Conservation (phyloP, 2,888 invertebrate species). For the Lomographa bimaculata region DNA sequence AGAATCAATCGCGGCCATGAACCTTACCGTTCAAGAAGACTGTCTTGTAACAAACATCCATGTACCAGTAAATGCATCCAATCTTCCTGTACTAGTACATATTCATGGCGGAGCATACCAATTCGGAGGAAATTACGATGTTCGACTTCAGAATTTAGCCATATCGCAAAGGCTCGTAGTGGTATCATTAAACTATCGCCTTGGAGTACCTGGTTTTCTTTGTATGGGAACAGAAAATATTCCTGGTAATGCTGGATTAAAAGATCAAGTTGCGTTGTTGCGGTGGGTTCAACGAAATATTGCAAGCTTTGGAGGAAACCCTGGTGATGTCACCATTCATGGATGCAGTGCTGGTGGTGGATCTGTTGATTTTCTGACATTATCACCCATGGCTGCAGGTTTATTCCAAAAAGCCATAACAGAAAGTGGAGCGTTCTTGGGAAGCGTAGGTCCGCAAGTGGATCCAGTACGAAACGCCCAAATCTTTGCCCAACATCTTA, state of each 20-base stretch:
- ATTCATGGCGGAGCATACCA: slow-evolving; percentile 7
- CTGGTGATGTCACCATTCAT: slow-evolving; percentile 48
- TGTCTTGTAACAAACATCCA: slow-evolving; percentile 3
- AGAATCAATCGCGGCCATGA: not conserved
- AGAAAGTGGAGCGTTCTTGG: slow-evolving; percentile 45
- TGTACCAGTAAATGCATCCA: slow-evolving; percentile 5
- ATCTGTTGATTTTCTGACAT: slow-evolving; percentile 44
- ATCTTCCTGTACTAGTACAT: slow-evolving; percentile 5
- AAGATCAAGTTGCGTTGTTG: slow-evolving; percentile 43
- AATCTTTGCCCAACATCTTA: slow-evolving; percentile 39
- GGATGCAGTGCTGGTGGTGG: slow-evolving; percentile 54
- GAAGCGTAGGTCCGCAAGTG: slow-evolving; percentile 40
- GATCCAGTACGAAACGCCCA: slow-evolving; percentile 46
- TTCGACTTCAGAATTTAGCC: slow-evolving; percentile 1
- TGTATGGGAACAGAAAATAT: slow-evolving; percentile 45
- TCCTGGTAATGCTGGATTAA: slow-evolving; percentile 51
- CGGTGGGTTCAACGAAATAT: slow-evolving; percentile 49
- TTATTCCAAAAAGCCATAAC: slow-evolving; percentile 51
- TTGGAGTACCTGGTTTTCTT: slow-evolving; percentile 43
- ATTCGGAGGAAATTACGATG: not conserved
- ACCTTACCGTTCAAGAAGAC: slow-evolving; percentile 4
- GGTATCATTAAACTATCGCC: slow-evolving; percentile 31
- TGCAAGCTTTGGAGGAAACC: slow-evolving; percentile 47
- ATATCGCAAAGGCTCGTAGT: slow-evolving; percentile 26
- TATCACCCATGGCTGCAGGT: slow-evolving; percentile 44